phyloP scores from a whole-genome alignment of 1,140 invertebrate genomes.

The Temnothorax longispinosus region DNA sequence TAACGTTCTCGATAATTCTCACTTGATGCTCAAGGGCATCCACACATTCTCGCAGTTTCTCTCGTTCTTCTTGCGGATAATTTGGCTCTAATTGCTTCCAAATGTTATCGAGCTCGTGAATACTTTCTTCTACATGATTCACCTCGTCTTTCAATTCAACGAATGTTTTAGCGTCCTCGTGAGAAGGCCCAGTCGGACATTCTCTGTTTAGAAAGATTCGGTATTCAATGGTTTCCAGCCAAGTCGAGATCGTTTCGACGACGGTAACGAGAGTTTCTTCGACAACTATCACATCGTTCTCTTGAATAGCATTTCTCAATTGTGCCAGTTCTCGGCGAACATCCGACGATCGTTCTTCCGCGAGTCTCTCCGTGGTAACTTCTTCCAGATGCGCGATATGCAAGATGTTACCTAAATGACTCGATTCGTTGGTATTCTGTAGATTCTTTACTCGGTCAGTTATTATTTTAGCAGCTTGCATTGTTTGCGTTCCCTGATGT shows the following conservation, averaged over 20 bases:
- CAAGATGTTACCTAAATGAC: constrained; percentile 86
- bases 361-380: constrained; percentile 85
- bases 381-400: constrained; percentile 88
- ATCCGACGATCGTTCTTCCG: constrained; percentile 86
- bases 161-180: constrained; percentile 77
- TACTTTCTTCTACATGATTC: constrained; percentile 83
- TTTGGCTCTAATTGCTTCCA: constrained; percentile 82
- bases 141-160: constrained; percentile 86
- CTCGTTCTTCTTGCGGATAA: constrained; percentile 81
- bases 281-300: constrained; percentile 87
- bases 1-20: constrained; percentile 85
- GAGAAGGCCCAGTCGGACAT: constrained; percentile 71
- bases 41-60: constrained; percentile 84
- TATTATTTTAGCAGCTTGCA: constrained; percentile 83
- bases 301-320: constrained; percentile 88
- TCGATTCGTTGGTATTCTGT: constrained; percentile 85
- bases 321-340: constrained; percentile 87
- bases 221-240: constrained; percentile 94
- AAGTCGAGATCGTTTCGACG: constrained; percentile 92
- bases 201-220: constrained; percentile 89
- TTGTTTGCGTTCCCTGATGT: constrained; percentile 78
- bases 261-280: constrained; percentile 91
- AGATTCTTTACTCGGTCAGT: constrained; percentile 86
- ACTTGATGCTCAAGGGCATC: constrained; percentile 83
- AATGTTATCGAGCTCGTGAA: constrained; percentile 79